phyloP scores from a whole-genome alignment of 2,888 invertebrate species.

The Mythimna ferrago region DNA sequence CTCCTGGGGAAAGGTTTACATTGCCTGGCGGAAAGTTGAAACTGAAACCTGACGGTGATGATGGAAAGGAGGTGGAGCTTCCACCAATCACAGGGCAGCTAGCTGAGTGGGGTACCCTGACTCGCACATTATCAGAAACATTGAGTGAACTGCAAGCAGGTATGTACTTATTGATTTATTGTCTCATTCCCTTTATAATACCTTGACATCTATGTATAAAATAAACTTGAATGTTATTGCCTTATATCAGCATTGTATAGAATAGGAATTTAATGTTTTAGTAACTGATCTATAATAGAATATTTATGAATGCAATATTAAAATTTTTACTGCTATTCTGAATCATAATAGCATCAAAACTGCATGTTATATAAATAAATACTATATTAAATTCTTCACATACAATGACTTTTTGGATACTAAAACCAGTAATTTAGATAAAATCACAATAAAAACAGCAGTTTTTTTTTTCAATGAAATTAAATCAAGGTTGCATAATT shows the following conservation, averaged over 20 bases:
- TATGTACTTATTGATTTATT: slow-evolving; percentile 61
- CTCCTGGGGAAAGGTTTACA: slow-evolving; percentile 93
- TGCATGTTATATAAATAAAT: neutral
- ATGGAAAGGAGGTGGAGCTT: slow-evolving; percentile 89
- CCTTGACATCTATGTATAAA: slow-evolving; percentile 33
- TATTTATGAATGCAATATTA: slow-evolving; percentile 8
- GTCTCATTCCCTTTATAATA: slow-evolving; percentile 18
- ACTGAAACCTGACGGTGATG: slow-evolving; percentile 81
- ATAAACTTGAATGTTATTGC: slow-evolving; percentile 12
- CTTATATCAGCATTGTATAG: slow-evolving; percentile 9
- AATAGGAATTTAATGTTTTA: slow-evolving; percentile 16
- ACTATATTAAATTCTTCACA: neutral
- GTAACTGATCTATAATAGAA: slow-evolving; percentile 3
- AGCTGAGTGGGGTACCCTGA: slow-evolving; percentile 93
- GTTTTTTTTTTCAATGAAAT: slow-evolving; percentile 9
- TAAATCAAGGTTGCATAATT: slow-evolving; percentile 31
- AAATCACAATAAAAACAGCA: neutral
- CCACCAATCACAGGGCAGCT: slow-evolving; percentile 92
- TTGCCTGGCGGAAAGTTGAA: slow-evolving; percentile 94
- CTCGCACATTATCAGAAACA: slow-evolving; percentile 93
- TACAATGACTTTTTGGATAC: no score
- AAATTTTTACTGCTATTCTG: slow-evolving; percentile 1
- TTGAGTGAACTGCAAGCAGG: slow-evolving; percentile 92
- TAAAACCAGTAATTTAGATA: neutral
- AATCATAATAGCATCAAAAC: slow-evolving; percentile 7